These are phyloP conservation scores for Deilephila porcellus DNA, from an alignment of 2,888 invertebrate species.

Conservation along the genomic window DNA sequence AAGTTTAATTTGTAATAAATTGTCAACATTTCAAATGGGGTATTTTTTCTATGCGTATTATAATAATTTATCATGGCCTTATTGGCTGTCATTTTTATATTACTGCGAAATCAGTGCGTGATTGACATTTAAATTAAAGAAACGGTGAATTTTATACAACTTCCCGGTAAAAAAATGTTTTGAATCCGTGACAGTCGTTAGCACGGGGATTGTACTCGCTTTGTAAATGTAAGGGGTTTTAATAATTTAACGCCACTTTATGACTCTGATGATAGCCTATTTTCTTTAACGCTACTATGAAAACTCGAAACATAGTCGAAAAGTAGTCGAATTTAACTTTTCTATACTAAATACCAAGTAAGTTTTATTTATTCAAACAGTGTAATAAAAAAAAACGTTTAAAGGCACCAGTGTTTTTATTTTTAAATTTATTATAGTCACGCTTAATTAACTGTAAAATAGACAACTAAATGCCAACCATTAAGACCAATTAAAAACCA, in stretches of 20 bases:
- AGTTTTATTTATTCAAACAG: not conserved
- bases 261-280: conserved; percentile 42
- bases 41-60: not conserved
- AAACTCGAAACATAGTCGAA: conserved; percentile 33
- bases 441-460: not conserved
- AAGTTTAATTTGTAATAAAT: not conserved
- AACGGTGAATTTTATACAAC: not conserved
- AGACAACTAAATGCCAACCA: not conserved
- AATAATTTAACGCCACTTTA: conserved; percentile 44
- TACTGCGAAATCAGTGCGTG: not conserved
- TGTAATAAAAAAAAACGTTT: not conserved
- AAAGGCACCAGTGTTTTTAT: too few relatives aligned
- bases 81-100: not conserved
- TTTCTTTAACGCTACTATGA: conserved; percentile 38
- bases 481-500: too few relatives aligned
- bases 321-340: not conserved
- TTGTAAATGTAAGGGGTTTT: conserved; percentile 40
- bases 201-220: conserved; percentile 11
- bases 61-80: not conserved
- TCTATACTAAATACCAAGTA: not conserved
- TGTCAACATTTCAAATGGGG: not conserved
- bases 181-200: conserved; percentile 23
- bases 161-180: not conserved
- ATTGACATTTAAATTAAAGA: conserved; percentile 11
- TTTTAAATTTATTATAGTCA: too few relatives aligned